phyloP scores from a whole-genome alignment of 2,113 vertebrate species.

The Pterocles burchelli region DNA sequence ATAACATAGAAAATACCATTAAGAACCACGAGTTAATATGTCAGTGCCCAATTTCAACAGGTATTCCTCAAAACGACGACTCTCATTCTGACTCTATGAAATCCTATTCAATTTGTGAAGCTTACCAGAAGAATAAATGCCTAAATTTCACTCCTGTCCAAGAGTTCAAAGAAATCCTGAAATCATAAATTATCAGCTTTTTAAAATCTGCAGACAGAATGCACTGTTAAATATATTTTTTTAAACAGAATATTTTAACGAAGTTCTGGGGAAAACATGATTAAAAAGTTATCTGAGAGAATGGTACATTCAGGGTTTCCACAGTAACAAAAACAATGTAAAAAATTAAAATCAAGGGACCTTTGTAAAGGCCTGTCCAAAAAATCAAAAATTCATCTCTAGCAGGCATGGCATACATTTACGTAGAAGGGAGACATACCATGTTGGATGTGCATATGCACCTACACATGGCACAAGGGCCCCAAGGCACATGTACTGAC shows the following conservation, averaged over 20 bases:
- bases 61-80: neutral
- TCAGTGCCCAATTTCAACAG: neutral
- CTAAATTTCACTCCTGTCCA: neutral
- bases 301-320: neutral
- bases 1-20: neutral
- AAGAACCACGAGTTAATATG: neutral
- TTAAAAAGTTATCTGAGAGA: neutral
- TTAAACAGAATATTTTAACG: neutral
- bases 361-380: neutral
- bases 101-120: neutral
- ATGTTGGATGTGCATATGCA: rapidly evolving
- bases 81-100: neutral
- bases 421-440: neutral
- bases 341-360: neutral
- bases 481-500: neutral
- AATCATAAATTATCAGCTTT: constrained; percentile 5
- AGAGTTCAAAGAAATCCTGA: constrained; percentile 2
- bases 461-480: neutral
- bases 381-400: neutral
- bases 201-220: neutral
- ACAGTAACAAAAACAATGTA: neutral
- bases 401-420: neutral
- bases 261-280: neutral
- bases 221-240: neutral
- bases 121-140: neutral